These are phyloP conservation scores for Pocillopora verrucosa DNA, from an alignment of 64 coral and sea anemone species.

Conservation along the genomic window DNA sequence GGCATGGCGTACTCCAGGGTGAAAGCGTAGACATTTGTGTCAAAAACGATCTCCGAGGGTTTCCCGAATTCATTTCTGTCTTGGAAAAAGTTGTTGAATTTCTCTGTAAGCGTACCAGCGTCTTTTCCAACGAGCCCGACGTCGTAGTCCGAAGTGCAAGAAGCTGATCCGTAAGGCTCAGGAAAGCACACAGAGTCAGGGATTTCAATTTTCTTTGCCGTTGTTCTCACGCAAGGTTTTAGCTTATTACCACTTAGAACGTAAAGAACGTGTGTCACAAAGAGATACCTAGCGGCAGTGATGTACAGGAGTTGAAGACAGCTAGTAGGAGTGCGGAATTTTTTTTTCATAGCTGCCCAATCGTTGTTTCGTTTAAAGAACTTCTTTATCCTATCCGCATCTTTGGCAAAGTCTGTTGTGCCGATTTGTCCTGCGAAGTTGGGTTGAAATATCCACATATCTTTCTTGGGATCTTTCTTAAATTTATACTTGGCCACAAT, in stretches of 20 bases:
- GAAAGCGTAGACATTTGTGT: slow-evolving; percentile 69
- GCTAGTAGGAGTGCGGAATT: background rate
- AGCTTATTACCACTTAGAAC: background rate
- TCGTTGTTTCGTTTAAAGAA: slow-evolving; percentile 59
- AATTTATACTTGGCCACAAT: slow-evolving; percentile 39
- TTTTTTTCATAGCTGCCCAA: slow-evolving; percentile 42
- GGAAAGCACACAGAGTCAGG: slow-evolving; percentile 35
- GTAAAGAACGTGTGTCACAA: background rate
- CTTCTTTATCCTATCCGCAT: background rate
- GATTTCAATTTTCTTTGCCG: background rate
- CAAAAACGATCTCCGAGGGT: slow-evolving; percentile 65
- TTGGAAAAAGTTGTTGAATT: slow-evolving; percentile 59
- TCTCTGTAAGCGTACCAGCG: slow-evolving; percentile 21
- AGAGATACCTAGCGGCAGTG: background rate
- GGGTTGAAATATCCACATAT: background rate
- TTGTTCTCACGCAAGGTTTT: slow-evolving; percentile 17
- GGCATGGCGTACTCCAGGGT: slow-evolving; percentile 54
- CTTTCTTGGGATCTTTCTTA: background rate
- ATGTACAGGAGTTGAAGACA: background rate
- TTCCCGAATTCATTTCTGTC: slow-evolving; percentile 8
- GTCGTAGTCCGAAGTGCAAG: slow-evolving; percentile 46
- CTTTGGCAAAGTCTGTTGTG: background rate
- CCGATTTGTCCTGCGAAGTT: slow-evolving; percentile 3
- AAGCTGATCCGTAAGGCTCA: slow-evolving; percentile 21
- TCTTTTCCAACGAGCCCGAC: slow-evolving; percentile 23